A percentile compares a stretch with the other conserved stretches of the same genome.
phyloP scores from a whole-genome alignment of 2,113 vertebrate species.

The Furnarius figulus region DNA sequence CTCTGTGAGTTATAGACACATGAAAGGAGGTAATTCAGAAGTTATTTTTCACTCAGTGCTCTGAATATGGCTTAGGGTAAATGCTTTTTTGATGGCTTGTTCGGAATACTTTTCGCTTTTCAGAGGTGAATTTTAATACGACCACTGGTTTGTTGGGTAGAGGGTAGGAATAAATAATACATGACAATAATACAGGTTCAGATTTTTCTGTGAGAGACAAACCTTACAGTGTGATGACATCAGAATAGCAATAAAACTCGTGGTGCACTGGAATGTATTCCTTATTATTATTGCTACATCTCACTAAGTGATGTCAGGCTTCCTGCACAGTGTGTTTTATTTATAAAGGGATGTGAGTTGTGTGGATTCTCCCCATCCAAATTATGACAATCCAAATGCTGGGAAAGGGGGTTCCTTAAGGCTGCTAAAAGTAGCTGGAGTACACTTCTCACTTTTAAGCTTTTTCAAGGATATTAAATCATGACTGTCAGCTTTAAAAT shows the following conservation, averaged over 20 bases:
- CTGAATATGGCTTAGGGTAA: constrained; percentile 19
- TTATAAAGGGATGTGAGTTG: background rate
- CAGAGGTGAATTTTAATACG: background rate
- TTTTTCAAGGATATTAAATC: constrained; percentile 12
- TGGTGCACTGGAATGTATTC: background rate
- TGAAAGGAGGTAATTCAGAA: constrained; percentile 17
- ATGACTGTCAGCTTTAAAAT: constrained; percentile 49
- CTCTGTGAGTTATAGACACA: constrained; percentile 27
- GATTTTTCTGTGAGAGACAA: background rate
- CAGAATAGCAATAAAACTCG: background rate
- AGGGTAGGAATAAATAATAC: background rate
- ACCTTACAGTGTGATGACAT: background rate
- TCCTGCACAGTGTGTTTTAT: background rate
- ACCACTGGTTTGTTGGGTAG: background rate
- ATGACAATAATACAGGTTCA: background rate
- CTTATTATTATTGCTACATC: background rate
- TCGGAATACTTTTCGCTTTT: constrained; percentile 16
- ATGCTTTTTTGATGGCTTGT: constrained; percentile 13
- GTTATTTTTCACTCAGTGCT: constrained; percentile 46
- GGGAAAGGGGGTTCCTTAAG: background rate
- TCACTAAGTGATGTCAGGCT: background rate
- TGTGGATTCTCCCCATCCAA: background rate
- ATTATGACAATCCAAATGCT: background rate
- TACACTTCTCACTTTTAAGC: constrained; percentile 17
- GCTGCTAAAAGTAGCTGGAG: constrained; percentile 24